These are phyloP conservation scores for Podarcis lilfordi DNA, from an alignment of 2,797 vertebrate species.

Conservation along the genomic window DNA sequence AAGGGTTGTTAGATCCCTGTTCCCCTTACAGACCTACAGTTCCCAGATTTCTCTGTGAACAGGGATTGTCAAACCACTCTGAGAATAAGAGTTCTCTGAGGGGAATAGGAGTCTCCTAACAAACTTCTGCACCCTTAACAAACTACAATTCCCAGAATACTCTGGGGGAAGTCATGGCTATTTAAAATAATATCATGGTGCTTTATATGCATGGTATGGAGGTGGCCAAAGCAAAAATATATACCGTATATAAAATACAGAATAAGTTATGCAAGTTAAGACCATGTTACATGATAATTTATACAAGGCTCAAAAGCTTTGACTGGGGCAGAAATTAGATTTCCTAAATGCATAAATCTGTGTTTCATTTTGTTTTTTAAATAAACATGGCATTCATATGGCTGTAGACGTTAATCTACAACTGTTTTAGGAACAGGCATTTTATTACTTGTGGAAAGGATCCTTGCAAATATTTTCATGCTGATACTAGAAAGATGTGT, in stretches of 20 bases:
- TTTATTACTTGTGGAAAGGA: background rate
- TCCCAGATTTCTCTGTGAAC: too few species aligned
- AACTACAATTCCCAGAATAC: too few species aligned
- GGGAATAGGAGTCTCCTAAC: too few species aligned
- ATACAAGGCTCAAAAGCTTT: background rate
- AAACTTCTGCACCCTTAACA: too few species aligned
- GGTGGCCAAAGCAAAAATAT: background rate
- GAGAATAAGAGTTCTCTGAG: too few species aligned
- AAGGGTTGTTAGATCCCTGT: too few species aligned
- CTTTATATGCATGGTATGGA: too few species aligned
- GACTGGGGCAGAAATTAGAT: background rate
- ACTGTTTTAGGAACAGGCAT: background rate
- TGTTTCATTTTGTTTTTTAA: background rate
- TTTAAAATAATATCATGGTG: too few species aligned
- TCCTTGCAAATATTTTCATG: background rate
- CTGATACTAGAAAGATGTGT: background rate
- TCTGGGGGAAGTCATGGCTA: too few species aligned
- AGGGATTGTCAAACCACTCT: too few species aligned
- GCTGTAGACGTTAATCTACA: background rate
- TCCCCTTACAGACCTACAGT: too few species aligned
- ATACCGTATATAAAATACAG: background rate
- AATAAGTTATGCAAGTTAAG: background rate
- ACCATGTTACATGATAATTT: background rate
- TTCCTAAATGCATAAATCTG: background rate
- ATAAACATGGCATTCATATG: background rate